Evolutionary conservation across 2,797 vertebrate species (phyloP), one percentile per base, ranked within the genome.

Genomic region (Parauchenoglanis punctatus): DNA sequence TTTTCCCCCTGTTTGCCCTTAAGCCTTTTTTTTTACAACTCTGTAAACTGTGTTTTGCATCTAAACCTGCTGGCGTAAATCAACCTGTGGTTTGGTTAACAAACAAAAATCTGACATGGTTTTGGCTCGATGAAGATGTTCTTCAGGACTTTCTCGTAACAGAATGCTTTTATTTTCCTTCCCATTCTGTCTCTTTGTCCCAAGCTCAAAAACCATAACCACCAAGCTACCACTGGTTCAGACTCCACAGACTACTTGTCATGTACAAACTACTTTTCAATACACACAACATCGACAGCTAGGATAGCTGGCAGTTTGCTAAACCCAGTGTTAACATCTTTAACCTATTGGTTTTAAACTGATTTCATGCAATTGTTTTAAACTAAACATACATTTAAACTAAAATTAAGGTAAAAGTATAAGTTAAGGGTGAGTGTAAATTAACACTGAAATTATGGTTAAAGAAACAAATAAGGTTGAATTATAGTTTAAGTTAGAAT

Each of bases 1-100:
- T 68, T 72, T 25, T 10, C 20, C 6, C 18, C 63, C 72, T 63
- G 73, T 84, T 77, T 40, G 46, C 40, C 81, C 81, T 35, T 58
- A 72, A 23, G 86, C 58, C n/a, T 76, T 81, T 49, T 7, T 75
- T 83, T 56, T 61, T 87, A 25, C 54, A 0, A 18, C 61, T 61
- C 84, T 54, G 54, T 28, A 20, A 84, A 54, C n/a, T 84, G 44
- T 65, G 20, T 83, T 77, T 86, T 92, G 89, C 89, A 75, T 91
- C 76, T 49, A 44, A 88, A 85, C n/a, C 6, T n/a, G 81, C 52
- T 40, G 5, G 2, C 49, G 70, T 91, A 81, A 89, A 90, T 89
- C 81, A 83, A 40, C 54, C 20, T 6, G 56, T 58, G 87, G 85
- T 88, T 84, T 87, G 89, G 67, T 58, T 54, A 56, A 83, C n/a